Evolutionary conservation across 2,113 vertebrate species (phyloP).

Genomic region (Chaetops frenatus): DNA sequence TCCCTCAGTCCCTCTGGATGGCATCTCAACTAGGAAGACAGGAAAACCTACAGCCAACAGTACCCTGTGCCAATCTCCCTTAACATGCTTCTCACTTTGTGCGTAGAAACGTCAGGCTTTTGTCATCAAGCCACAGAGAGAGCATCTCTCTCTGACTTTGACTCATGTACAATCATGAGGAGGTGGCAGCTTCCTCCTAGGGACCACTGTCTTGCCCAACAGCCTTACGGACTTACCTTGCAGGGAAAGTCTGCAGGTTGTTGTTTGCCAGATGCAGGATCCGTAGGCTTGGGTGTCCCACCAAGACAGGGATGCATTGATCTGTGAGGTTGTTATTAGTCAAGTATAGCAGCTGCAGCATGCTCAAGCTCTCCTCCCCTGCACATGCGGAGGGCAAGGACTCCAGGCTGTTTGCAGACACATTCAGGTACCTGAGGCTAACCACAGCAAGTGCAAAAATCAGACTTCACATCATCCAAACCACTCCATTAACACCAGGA

Average conservation of each 20-base stretch:
- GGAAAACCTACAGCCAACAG: neutral
- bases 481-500: neutral
- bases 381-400: slow-evolving; percentile 80
- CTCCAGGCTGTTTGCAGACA: slow-evolving; percentile 90
- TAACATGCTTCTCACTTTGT: neutral
- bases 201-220: neutral
- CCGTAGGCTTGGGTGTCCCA: slow-evolving; percentile 83
- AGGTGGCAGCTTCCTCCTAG: neutral
- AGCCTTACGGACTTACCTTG: slow-evolving; percentile 75
- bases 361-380: slow-evolving; percentile 87
- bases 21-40: neutral
- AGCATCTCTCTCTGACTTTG: neutral
- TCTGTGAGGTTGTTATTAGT: slow-evolving; percentile 88
- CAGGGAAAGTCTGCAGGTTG: slow-evolving; percentile 88
- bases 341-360: slow-evolving; percentile 90
- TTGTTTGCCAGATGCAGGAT: slow-evolving; percentile 93
- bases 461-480: neutral
- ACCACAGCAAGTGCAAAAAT: slow-evolving; percentile 1
- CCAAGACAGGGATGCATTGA: slow-evolving; percentile 82
- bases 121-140: neutral
- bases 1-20: neutral
- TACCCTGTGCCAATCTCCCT: neutral
- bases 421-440: slow-evolving; percentile 94
- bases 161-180: rapidly evolving
- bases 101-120: neutral